These are phyloP conservation scores for Brachyrhaphis roseni DNA, from an alignment of 2,797 vertebrate genomes.

Conservation along the genomic window DNA sequence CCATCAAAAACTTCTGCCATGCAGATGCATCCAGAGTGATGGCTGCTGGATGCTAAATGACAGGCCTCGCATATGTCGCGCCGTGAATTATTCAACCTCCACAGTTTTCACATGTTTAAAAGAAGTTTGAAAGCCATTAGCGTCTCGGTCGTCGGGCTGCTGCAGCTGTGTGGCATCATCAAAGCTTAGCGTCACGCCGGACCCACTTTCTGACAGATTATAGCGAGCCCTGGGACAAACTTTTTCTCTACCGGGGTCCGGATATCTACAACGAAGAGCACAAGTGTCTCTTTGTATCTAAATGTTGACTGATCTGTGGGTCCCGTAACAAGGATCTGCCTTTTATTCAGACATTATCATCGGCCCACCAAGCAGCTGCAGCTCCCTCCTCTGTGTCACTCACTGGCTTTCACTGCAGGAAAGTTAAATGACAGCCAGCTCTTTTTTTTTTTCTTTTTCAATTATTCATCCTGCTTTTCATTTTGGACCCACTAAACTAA, in stretches of 20 bases:
- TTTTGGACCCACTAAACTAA: neutral
- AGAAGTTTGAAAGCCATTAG: conserved; percentile 75
- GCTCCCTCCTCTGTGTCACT: conserved; percentile 36
- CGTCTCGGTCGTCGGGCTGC: conserved; percentile 39
- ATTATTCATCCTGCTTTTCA: conserved; percentile 45
- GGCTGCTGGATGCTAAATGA: conserved; percentile 49
- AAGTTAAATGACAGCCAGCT: conserved; percentile 43
- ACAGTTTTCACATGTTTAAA: conserved; percentile 70
- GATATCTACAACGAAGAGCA: conserved; percentile 25
- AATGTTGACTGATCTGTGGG: conserved; percentile 44
- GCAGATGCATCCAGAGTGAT: conserved; percentile 46
- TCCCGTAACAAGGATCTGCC: conserved; percentile 44
- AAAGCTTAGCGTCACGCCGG: conserved; percentile 61
- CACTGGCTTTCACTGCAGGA: conserved; percentile 20
- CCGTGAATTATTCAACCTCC: conserved; percentile 75
- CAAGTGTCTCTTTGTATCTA: conserved; percentile 15
- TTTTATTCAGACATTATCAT: conserved; percentile 43
- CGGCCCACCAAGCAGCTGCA: conserved; percentile 55
- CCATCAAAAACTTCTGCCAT: conserved; percentile 57
- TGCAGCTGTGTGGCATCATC: conserved; percentile 73
- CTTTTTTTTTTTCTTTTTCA: conserved; percentile 8
- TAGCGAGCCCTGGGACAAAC: conserved; percentile 36
- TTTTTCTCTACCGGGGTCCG: conserved; percentile 7
- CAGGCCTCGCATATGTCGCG: conserved; percentile 64
- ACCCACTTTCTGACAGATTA: conserved; percentile 46